Evolutionary conservation across 92 coral and sea anemone species (phyloP).

Genomic region (Porites cylindrica): DNA sequence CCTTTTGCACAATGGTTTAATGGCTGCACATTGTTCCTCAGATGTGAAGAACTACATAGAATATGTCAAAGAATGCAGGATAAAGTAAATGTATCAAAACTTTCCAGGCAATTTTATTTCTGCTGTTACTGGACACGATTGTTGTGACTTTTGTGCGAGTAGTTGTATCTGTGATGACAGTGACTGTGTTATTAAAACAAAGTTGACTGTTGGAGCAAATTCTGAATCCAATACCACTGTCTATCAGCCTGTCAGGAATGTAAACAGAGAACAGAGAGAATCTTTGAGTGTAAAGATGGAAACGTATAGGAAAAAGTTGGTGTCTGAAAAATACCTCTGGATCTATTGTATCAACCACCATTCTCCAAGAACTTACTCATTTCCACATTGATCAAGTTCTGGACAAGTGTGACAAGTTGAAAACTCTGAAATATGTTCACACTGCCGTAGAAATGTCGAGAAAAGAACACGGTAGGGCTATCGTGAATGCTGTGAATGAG

Average conservation of each 20-base stretch:
- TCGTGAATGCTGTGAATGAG: conserved; percentile 28
- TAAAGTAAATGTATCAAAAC: conserved; percentile 35
- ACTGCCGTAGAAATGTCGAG: conserved; percentile 60
- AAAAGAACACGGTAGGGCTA: conserved; percentile 33
- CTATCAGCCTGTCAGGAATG: too few species aligned
- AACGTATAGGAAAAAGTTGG: conserved; percentile 16
- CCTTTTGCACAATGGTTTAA: conserved; percentile 59
- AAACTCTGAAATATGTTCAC: conserved; percentile 43
- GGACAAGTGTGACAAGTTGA: conserved; percentile 49
- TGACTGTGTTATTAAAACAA: too few species aligned
- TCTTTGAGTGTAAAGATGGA: conserved; percentile 2
- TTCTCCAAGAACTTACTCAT: conserved; percentile 43
- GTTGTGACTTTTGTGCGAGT: too few species aligned
- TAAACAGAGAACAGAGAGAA: too few species aligned
- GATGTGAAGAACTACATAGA: conserved; percentile 55
- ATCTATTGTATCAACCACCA: conserved; percentile 20
- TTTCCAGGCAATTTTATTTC: conserved; percentile 53
- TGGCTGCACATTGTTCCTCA: conserved; percentile 58
- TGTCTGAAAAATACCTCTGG: conserved; percentile 17
- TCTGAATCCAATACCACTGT: too few species aligned
- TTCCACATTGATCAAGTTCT: conserved; percentile 46
- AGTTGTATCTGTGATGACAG: too few species aligned
- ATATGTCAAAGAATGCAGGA: conserved; percentile 45
- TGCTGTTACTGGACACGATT: conserved; percentile 37
- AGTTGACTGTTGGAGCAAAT: conserved; percentile 35